phyloP scores from a whole-genome alignment of 2,888 invertebrate species.

The Tetheella fluctuosa region DNA sequence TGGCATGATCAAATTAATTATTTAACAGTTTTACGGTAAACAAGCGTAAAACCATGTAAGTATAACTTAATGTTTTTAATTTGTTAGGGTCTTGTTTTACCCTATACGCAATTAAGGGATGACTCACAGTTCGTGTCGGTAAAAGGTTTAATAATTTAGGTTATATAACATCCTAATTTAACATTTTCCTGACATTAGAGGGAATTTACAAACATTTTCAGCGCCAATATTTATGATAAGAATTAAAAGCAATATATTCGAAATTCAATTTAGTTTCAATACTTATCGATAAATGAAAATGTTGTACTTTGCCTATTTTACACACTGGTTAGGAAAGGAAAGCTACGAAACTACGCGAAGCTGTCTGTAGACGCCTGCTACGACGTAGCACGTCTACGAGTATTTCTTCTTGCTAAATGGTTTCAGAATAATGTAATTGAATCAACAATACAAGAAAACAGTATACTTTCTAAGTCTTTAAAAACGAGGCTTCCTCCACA shows the following conservation, averaged over 20 bases:
- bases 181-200: not conserved
- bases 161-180: not conserved
- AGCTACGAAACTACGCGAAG: not conserved
- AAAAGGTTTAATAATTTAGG: not conserved
- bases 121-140: not conserved
- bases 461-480: too few species aligned
- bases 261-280: not conserved
- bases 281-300: too few species aligned
- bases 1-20: too few species aligned
- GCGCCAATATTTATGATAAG: too few species aligned
- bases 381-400: slow-evolving; percentile 3
- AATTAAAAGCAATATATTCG: too few species aligned
- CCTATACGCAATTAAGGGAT: not conserved
- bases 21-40: not conserved
- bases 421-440: too few species aligned
- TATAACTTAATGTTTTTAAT: not conserved
- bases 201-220: not conserved
- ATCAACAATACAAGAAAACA: too few species aligned
- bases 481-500: too few species aligned
- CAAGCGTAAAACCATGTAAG: not conserved
- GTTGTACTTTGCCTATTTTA: too few species aligned
- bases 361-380: not conserved
- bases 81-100: not conserved
- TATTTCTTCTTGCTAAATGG: not conserved
- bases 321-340: too few species aligned